Percentiles rank a stretch among this genome's conserved stretches.
These are phyloP conservation scores for Tipula confusa DNA, from an alignment of 2,888 invertebrate species.

Conservation along the genomic window DNA sequence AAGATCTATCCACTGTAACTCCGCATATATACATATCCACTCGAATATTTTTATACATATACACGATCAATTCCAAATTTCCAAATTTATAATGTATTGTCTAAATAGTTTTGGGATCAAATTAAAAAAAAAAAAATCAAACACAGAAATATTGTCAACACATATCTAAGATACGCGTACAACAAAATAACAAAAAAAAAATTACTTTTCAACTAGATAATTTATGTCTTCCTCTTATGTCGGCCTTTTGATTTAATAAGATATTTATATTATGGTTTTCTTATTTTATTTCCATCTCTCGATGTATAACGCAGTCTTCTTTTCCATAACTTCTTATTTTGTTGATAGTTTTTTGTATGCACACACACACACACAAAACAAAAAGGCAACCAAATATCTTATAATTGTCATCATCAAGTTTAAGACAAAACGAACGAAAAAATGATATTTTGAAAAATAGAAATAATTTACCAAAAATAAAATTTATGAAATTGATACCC, in stretches of 20 bases:
- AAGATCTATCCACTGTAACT: not conserved
- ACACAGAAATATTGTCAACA: slow-evolving; percentile 20
- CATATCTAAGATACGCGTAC: slow-evolving; percentile 14
- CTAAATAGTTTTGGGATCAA: slow-evolving; percentile 4
- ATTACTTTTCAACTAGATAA: slow-evolving; percentile 27
- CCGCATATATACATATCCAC: not conserved
- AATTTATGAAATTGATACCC: slow-evolving; percentile 29
- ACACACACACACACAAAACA: not conserved
- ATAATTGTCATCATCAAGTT: slow-evolving; percentile 27
- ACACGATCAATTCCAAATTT: not conserved
- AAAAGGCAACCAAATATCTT: slow-evolving; percentile 1
- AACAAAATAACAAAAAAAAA: not conserved
- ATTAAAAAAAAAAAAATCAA: slow-evolving; percentile 9
- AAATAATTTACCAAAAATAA: slow-evolving; percentile 27
- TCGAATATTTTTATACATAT: too few relatives aligned
- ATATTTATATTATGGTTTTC: slow-evolving; percentile 29
- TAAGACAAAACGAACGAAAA: slow-evolving; percentile 7
- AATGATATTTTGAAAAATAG: slow-evolving; percentile 22
- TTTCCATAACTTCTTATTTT: not conserved
- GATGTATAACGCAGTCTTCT: too few relatives aligned
- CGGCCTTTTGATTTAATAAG: slow-evolving; percentile 30
- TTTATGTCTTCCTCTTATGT: slow-evolving; percentile 30
- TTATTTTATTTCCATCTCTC: too few relatives aligned
- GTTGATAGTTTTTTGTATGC: not conserved
- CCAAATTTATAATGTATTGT: not conserved